Evolutionary conservation across 2,113 vertebrate species (phyloP), one percentile per base, ranked within the genome.

Genomic region (Brachirus orientalis): DNA sequence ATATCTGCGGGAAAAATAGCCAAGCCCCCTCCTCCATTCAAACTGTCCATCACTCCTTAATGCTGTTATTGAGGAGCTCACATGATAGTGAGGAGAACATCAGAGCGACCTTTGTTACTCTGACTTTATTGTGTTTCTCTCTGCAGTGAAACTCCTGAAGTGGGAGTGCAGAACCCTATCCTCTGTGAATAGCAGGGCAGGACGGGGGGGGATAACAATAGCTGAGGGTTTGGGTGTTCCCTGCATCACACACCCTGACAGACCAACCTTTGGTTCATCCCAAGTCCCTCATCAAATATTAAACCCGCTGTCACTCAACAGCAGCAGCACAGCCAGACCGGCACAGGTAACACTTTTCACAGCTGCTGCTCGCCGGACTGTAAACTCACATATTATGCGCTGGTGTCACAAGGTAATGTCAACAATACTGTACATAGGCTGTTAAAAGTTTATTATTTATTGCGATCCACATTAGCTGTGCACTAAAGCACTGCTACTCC

Each of bases 241-340:
- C 91, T 72, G 64, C 77, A 74, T 84, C 80, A 61, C 78, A 85
- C 79, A 71, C 72, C 85, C 75, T 61, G 75, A 85, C 81, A 82
- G 84, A 80, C 68, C 72, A 71, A 55, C 82, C 82, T 89, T 77
- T 82, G 82, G 80, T 86, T 90, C 86, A 79, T 85, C 79, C 63
- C 45, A 40, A 86, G 75, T 80, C 79, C 69, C 79, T 90, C 88
- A 88, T 92, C 78, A 92, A 91, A 88, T 83, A 89, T 92, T 91
- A 75, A 90, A 64, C 17, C 53, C 1, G 36, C 83, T 86, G 89
- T 86, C 84, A 73, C 72, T 87, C 76, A 78, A 0, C 57, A 40
- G 28, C 66, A 48, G 72, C 61, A 40, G 54, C 35, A 0, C 51
- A 44, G 77, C 38, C 58, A 3, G 64, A 48, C 61, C 65, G 47